Percentiles rank a stretch among this genome's conserved stretches.
Evolutionary conservation across 2,797 vertebrate genomes (phyloP).

Genomic region (Chelonia mydas): DNA sequence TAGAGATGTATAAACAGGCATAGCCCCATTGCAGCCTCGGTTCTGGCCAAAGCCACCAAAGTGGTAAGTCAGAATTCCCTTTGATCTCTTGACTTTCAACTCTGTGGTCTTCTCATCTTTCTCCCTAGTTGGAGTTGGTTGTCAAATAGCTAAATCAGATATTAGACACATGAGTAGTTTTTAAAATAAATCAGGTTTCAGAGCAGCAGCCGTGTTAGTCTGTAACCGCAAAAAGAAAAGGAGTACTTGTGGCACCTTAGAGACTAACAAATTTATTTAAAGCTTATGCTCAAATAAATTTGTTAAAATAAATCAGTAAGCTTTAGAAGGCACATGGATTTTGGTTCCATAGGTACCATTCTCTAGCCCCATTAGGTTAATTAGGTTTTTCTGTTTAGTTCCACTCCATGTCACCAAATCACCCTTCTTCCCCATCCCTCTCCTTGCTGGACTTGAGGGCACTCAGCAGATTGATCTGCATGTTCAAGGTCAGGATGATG

Average conservation of each 20-base stretch:
- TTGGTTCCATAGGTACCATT: neutral
- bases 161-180: neutral
- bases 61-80: neutral
- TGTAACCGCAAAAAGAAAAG: too few species aligned
- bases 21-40: neutral
- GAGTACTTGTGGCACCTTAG: too few species aligned
- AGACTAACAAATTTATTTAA: too few species aligned
- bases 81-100: neutral
- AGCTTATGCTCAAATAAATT: too few species aligned
- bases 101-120: constrained; percentile 3
- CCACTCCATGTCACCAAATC: neutral
- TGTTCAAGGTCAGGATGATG: neutral
- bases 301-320: neutral
- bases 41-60: neutral
- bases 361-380: neutral
- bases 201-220: too few species aligned
- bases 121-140: neutral
- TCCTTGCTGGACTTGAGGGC: neutral
- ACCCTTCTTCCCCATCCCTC: neutral
- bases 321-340: neutral
- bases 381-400: neutral
- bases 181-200: neutral
- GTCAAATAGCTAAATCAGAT: neutral
- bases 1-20: neutral
- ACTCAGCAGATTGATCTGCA: neutral